phyloP scores from a whole-genome alignment of 1,140 invertebrate genomes.

The Drosophila subobscura region DNA sequence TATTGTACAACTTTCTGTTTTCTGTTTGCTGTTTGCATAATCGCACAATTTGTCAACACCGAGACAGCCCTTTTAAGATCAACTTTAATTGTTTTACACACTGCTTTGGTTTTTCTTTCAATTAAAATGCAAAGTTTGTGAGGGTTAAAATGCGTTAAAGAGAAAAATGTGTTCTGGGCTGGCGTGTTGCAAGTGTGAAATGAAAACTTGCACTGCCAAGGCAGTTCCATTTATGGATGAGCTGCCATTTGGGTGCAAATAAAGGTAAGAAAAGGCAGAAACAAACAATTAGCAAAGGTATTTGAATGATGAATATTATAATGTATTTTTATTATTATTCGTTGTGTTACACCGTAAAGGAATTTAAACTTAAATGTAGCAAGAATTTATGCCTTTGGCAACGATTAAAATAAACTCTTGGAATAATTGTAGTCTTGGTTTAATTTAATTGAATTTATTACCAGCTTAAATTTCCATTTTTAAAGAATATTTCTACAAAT shows the following conservation, averaged over 20 bases:
- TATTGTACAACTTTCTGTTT: slow-evolving; percentile 33
- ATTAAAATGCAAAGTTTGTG: slow-evolving; percentile 66
- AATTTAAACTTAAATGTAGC: no score
- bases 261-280: slow-evolving; percentile 16
- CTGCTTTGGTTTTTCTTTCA: slow-evolving; percentile 33
- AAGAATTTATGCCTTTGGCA: no score
- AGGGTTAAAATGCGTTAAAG: slow-evolving; percentile 68
- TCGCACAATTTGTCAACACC: slow-evolving; percentile 68
- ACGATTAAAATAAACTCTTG: no score
- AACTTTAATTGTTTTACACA: slow-evolving; percentile 40
- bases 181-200: slow-evolving; percentile 62
- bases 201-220: slow-evolving; percentile 23
- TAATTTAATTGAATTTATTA: neutral
- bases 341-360: neutral
- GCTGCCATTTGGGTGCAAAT: slow-evolving; percentile 17
- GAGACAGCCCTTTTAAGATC: slow-evolving; percentile 54
- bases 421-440: no score
- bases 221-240: slow-evolving; percentile 19
- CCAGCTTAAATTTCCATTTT: neutral
- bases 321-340: neutral
- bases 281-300: neutral
- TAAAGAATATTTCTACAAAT: no score
- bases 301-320: neutral
- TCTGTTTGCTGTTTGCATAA: slow-evolving; percentile 62
- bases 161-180: slow-evolving; percentile 40